These are phyloP conservation scores for Pherbina coryleti DNA, from an alignment of 2,888 invertebrate genomes.

Conservation along the genomic window DNA sequence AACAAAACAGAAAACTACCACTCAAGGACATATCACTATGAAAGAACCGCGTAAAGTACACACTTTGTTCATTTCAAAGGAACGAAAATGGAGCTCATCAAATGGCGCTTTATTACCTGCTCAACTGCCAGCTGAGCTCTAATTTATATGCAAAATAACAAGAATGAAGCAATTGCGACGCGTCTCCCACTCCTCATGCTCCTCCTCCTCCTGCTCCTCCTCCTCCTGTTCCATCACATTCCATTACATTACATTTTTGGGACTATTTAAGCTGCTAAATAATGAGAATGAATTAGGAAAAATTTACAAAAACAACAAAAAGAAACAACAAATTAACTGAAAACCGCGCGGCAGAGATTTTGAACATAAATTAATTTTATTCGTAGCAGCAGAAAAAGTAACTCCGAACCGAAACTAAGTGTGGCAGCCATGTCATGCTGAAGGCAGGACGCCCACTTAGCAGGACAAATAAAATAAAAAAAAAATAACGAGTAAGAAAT, in stretches of 20 bases:
- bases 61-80: too few relatives aligned
- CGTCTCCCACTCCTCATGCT: background rate
- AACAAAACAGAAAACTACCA: background rate
- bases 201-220: background rate
- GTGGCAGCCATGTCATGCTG: too few relatives aligned
- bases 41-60: background rate
- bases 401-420: background rate
- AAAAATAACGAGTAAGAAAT: too few relatives aligned
- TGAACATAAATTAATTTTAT: conserved; percentile 1
- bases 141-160: conserved; percentile 22
- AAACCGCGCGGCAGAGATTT: conserved; percentile 2
- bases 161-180: background rate
- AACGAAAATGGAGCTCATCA: too few relatives aligned
- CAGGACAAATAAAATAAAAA: too few relatives aligned
- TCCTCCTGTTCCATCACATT: background rate
- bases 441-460: background rate
- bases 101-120: background rate
- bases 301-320: background rate
- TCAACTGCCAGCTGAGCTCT: background rate
- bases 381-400: background rate
- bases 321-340: background rate
- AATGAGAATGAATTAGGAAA: background rate
- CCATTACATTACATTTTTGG: background rate
- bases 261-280: background rate
- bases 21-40: too few relatives aligned